Conservation (phyloP, 1,140 invertebrate genomes). For the Notospermus geniculatus region DNA sequence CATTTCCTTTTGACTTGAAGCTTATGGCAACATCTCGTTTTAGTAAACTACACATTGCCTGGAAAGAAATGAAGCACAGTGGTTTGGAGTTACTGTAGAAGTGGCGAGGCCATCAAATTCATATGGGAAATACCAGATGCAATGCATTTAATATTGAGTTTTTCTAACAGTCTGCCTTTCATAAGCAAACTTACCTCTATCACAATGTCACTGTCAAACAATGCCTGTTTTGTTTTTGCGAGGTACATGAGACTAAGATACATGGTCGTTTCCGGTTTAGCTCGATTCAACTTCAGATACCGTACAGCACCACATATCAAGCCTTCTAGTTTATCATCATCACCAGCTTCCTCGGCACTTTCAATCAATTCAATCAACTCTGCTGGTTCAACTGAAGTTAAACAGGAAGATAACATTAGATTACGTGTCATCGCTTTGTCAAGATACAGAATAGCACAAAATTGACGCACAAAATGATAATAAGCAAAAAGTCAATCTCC, state of each 20-base stretch:
- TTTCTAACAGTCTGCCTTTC: no score
- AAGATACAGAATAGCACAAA: no score
- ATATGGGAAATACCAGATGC: no score
- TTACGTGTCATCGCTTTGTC: not conserved
- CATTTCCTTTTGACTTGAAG: slow-evolving; percentile 72
- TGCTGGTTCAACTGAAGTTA: slow-evolving; percentile 49
- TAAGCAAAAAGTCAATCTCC: no score
- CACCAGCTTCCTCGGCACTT: slow-evolving; percentile 54
- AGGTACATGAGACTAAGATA: slow-evolving; percentile 78
- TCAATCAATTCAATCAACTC: slow-evolving; percentile 52
- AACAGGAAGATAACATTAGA: slow-evolving; percentile 13
- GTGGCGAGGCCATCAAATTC: no score
- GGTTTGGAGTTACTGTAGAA: no score
- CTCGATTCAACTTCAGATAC: slow-evolving; percentile 53
- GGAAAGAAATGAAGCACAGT: no score
- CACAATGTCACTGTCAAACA: slow-evolving; percentile 74
- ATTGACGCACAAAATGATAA: no score
- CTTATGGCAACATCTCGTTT: slow-evolving; percentile 71
- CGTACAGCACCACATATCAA: slow-evolving; percentile 61
- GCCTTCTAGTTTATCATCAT: slow-evolving; percentile 58
- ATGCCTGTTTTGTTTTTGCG: slow-evolving; percentile 74
- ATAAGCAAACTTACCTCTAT: slow-evolving; percentile 70
- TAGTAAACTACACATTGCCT: slow-evolving; percentile 72
- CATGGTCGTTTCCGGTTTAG: slow-evolving; percentile 77
- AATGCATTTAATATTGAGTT: no score